Base-by-base conservation (phyloP, 2,797 vertebrate species). In the Sphenopsis melanotis region DNA sequence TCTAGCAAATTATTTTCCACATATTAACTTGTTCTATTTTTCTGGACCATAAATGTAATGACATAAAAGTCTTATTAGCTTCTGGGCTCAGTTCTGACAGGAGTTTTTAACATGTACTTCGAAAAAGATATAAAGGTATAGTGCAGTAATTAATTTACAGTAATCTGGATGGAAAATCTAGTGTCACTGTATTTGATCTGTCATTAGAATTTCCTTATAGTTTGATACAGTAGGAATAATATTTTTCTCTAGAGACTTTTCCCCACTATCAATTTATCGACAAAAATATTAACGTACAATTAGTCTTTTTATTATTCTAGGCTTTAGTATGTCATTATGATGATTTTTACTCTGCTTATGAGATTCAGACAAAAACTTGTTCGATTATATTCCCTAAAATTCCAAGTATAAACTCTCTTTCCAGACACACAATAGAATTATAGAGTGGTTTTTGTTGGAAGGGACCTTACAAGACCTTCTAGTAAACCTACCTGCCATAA, bases 321-420 rank as follows among this genome's bases (percentile, higher is more conserved):
- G 6, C 12, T 78, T 52, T 59, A 42, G 8, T 49, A 9, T 36
- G 72, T 55, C 11, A 6, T 37, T 42, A 57, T 20, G 27, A 76
- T 29, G 9, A 61, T 60, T 72, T 66, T 64, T 50, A 34, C 26
- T 46, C 7, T 61, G 16, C 9, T 65, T 69, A 36, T n/a, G n/a
- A 79, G 14, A 63, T 63, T 66, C 18, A 49, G 32, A 78, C 8
- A 49, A 34, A 50, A 65, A 10, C 10, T 23, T 32, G 0, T 60
- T 42, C 0, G 0, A 12, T 52, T 26, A 63, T 15, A 47, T 52
- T 66, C 22, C 24, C 10, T 77, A 15, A 63, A 34, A 36, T 39
- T 68, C 20, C 37, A 75, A 42, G 14, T 29, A 68, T 24, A 20
- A 69, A 53, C 10, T 26, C 39, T 44, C 9, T 80, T 89, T 49